Conservation (phyloP, 2,113 vertebrate genomes). For the Notarius quadriscutis region DNA sequence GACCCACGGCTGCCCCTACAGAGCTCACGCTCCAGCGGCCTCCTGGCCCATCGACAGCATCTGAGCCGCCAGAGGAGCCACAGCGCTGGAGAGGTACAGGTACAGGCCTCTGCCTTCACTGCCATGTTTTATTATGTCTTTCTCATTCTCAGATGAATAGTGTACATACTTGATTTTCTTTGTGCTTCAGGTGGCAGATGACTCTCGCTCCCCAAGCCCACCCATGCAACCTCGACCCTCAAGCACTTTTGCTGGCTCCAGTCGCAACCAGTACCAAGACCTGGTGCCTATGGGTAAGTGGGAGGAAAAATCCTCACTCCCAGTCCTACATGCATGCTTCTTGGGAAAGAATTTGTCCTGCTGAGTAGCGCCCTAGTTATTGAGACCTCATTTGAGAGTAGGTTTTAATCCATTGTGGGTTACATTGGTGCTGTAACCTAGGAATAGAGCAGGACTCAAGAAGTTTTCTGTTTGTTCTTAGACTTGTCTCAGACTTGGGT, state of each 20-base stretch:
- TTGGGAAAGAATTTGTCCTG: background rate
- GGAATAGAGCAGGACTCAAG: background rate
- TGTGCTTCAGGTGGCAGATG: constrained; percentile 88
- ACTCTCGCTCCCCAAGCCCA: constrained; percentile 84
- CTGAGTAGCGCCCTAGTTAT: background rate
- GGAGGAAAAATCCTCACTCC: background rate
- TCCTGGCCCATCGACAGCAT: constrained; percentile 91
- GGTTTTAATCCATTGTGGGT: background rate
- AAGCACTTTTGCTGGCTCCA: constrained; percentile 92
- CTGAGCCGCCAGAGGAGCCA: constrained; percentile 93
- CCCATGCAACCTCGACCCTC: constrained; percentile 87
- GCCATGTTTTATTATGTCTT: background rate
- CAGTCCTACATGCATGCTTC: background rate
- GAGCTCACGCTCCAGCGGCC: constrained; percentile 89
- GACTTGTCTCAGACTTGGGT: background rate
- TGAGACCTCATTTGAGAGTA: background rate
- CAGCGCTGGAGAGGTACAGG: constrained; percentile 90
- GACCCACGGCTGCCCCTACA: constrained; percentile 94
- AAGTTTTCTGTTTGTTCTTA: background rate
- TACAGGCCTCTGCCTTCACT: constrained; percentile 19
- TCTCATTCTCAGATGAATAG: background rate
- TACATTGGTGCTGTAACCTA: background rate
- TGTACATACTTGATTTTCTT: background rate
- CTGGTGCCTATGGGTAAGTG: constrained; percentile 93
- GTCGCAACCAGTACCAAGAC: constrained; percentile 90